Evolutionary conservation across 1,140 invertebrate genomes (phyloP).

Genomic region (Papilio helenus): DNA sequence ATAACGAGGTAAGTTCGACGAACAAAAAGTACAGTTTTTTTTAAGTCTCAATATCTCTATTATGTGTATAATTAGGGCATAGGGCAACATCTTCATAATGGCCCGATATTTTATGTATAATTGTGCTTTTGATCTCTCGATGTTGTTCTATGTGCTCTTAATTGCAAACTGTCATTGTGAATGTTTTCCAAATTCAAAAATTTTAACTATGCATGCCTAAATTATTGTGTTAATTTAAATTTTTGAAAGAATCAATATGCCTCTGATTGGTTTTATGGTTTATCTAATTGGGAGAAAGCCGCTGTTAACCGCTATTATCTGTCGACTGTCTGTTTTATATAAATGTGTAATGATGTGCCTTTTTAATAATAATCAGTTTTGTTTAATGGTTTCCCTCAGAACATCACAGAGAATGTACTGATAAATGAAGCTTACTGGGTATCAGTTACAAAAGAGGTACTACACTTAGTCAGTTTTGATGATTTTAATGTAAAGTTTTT

Average conservation of each 20-base stretch:
- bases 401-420: slow-evolving; percentile 96
- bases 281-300: slow-evolving; percentile 73
- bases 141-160: slow-evolving; percentile 40
- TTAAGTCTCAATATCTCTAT: slow-evolving; percentile 28
- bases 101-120: background rate
- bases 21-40: background rate
- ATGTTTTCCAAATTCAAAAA: slow-evolving; percentile 73
- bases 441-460: slow-evolving; percentile 94
- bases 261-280: slow-evolving; percentile 75
- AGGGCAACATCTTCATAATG: slow-evolving; percentile 31
- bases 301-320: slow-evolving; percentile 40
- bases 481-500: slow-evolving; percentile 83
- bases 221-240: slow-evolving; percentile 42
- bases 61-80: slow-evolving; percentile 45
- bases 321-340: slow-evolving; percentile 45
- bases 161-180: slow-evolving; percentile 10
- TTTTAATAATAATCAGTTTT: slow-evolving; percentile 80
- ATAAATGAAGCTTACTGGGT: slow-evolving; percentile 96
- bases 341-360: slow-evolving; percentile 52
- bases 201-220: slow-evolving; percentile 62
- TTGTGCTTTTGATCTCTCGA: slow-evolving; percentile 30
- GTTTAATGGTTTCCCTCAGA: slow-evolving; percentile 86
- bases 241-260: slow-evolving; percentile 54
- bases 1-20: slow-evolving; percentile 87
- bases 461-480: slow-evolving; percentile 82